These are phyloP conservation scores for Nothobranchius kuhntae DNA, from an alignment of 2,113 vertebrate genomes.

Conservation along the genomic window DNA sequence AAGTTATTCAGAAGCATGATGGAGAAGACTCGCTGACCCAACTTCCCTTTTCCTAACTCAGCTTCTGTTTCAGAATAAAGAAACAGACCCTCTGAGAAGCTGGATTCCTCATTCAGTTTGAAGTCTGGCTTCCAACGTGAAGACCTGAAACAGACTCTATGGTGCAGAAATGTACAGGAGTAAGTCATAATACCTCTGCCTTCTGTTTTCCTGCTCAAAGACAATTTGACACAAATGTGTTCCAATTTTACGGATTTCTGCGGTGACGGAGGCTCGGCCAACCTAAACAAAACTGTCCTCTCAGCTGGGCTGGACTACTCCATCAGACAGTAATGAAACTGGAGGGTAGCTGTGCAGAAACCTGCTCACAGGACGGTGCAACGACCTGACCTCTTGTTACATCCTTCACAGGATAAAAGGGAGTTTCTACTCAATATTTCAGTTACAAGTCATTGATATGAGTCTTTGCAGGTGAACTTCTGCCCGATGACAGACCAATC, in stretches of 20 bases:
- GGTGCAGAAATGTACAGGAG: conserved; percentile 46
- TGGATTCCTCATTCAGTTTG: conserved; percentile 70
- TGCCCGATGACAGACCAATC: conserved; percentile 42
- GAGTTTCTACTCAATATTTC: conserved; percentile 47
- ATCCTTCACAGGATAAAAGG: conserved; percentile 56
- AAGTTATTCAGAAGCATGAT: conserved; percentile 36
- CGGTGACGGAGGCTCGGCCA: conserved; percentile 61
- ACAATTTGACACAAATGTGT: conserved; percentile 19
- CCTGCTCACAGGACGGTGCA: conserved; percentile 5
- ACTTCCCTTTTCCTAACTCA: conserved; percentile 46
- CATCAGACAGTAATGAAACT: conserved; percentile 72
- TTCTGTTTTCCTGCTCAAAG: conserved; percentile 29
- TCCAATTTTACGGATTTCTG: conserved; percentile 55
- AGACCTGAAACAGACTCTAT: conserved; percentile 46
- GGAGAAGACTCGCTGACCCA: conserved; percentile 33
- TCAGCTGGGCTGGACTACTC: conserved; percentile 66
- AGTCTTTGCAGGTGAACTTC: conserved; percentile 23
- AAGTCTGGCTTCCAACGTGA: conserved; percentile 51
- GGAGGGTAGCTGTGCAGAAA: conserved; percentile 32
- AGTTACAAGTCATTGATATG: conserved; percentile 41
- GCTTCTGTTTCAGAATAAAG: conserved; percentile 46
- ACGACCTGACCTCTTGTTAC: conserved; percentile 44
- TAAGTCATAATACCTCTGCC: conserved; percentile 51
- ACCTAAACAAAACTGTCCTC: conserved; percentile 71
- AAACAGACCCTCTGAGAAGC: conserved; percentile 46